Conservation (phyloP, 2,113 vertebrate species). For the Oxyura jamaicensis region DNA sequence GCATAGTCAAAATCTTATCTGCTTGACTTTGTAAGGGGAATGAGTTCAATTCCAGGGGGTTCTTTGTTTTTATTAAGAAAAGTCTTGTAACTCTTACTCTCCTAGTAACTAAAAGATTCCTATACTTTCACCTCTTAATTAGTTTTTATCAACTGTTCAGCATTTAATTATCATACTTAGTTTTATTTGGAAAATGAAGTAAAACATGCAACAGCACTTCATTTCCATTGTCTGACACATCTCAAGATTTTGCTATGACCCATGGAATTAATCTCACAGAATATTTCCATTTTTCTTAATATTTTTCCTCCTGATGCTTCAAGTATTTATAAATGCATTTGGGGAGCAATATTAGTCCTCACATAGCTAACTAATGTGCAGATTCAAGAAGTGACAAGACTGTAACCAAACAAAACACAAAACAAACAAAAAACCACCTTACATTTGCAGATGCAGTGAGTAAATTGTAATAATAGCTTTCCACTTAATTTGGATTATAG, state of each 20-base stretch:
- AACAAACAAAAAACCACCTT: slow-evolving; percentile 40
- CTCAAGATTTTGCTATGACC: background rate
- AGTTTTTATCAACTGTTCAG: slow-evolving; percentile 34
- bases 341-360: slow-evolving; percentile 11
- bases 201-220: background rate
- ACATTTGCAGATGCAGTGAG: slow-evolving; percentile 41
- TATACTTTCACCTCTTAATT: slow-evolving; percentile 53
- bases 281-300: background rate
- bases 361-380: slow-evolving; percentile 24
- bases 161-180: background rate
- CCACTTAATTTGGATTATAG: background rate
- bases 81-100: slow-evolving; percentile 13
- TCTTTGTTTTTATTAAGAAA: slow-evolving; percentile 23
- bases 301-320: slow-evolving; percentile 11
- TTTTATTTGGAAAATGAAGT: background rate
- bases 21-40: slow-evolving; percentile 32
- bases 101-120: background rate
- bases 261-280: background rate
- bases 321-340: background rate
- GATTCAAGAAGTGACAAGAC: slow-evolving; percentile 55
- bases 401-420: slow-evolving; percentile 20
- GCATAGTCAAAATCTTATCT: slow-evolving; percentile 21
- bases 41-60: slow-evolving; percentile 45
- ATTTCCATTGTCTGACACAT: background rate
- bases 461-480: slow-evolving; percentile 15